These are phyloP conservation scores for Hypotaenidia philippensis DNA, from an alignment of 2,797 vertebrate genomes.

Conservation along the genomic window DNA sequence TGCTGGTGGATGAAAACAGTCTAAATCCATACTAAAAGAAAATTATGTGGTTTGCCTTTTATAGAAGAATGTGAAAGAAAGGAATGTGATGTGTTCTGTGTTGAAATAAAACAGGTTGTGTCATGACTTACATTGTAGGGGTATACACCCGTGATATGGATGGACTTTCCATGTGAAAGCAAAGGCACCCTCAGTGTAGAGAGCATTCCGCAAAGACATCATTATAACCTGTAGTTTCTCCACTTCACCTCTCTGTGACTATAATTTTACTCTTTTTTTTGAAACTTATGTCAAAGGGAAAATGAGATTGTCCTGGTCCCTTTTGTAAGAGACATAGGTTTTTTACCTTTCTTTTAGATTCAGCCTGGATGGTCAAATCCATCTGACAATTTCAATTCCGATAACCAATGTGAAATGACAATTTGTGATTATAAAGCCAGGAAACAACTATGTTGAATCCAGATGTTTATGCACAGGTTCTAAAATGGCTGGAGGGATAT, in stretches of 20 bases:
- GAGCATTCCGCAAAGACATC: not conserved
- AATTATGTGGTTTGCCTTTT: not conserved
- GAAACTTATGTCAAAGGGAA: not conserved
- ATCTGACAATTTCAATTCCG: not conserved
- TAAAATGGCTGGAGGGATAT: not conserved
- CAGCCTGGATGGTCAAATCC: not conserved
- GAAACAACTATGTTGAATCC: not conserved
- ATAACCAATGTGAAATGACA: not conserved
- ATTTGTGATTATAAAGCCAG: not conserved
- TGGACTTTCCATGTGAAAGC: not conserved
- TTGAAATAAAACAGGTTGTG: not conserved
- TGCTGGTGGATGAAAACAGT: not conserved
- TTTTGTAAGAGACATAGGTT: not conserved
- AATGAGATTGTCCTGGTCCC: not conserved
- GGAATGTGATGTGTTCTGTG: not conserved
- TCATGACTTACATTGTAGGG: not conserved
- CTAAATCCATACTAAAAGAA: not conserved
- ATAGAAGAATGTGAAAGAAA: not conserved
- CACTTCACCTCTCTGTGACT: not conserved
- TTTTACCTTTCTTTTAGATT: not conserved
- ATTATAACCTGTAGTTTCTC: not conserved
- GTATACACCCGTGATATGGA: not conserved
- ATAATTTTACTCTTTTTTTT: not conserved
- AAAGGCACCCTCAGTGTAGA: not conserved
- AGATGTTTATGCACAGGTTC: not conserved